Evolutionary conservation across 2,797 vertebrate genomes (phyloP), one percentile per base, ranked within the genome.

Genomic region (Vultur gryphus): DNA sequence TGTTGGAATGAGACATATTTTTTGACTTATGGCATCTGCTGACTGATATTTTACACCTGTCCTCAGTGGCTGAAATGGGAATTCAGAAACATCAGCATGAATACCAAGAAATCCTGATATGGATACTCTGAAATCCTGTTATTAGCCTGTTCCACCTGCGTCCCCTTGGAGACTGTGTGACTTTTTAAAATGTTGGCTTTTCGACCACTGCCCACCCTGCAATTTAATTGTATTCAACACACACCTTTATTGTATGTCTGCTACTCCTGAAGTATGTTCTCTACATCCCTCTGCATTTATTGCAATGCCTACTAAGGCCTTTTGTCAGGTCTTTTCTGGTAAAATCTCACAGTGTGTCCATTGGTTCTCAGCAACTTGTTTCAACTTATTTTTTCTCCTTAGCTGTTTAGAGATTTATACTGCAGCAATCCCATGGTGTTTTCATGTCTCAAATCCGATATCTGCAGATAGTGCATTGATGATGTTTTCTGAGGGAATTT

Each of bases 231-330:
- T 37, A 21, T 80, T 70, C 51, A 75, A 17, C 16, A 7, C 0
- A 0, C 0, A 0, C 10, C n/a, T 92, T 70, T 67, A 59, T 46
- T 3, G 2, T 31, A 35, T 1, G 1, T 25, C 41, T 87, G 41
- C 61, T 69, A 1, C 28, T 73, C 44, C 75, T 69, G 39, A 61
- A 49, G 15, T 9, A 43, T 3, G 19, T 41, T 69, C 41, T 87
- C 65, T 89, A 25, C 16, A 55, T 54, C 52, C 16, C 5, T 61
- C 31, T 58, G 25, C 10, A 16, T 65, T 70, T 57, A 77, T 23
- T 26, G 41, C 49, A 43, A 16, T 65, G n/a, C 41, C 41, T 48
- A 11, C 46, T 81, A 77, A 80, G 52, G 25, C 26, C n/a, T 66
- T 78, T 66, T 48, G 11, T 46, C 6, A n/a, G 8, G 11, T 20